These are phyloP conservation scores for Poecile montanus DNA, from an alignment of 2,797 vertebrate genomes.

Conservation along the genomic window DNA sequence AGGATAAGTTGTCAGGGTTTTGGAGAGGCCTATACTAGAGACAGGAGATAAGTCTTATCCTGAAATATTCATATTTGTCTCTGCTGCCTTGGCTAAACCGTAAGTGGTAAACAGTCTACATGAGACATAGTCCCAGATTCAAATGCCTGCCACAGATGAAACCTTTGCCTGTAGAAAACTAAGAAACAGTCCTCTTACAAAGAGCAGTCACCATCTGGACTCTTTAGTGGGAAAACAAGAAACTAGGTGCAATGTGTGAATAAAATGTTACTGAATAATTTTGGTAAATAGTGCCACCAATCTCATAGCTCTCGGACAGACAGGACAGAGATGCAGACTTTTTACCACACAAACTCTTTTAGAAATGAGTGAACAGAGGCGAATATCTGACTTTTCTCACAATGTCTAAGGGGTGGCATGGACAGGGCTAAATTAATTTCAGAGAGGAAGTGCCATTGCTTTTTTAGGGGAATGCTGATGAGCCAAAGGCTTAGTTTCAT, in stretches of 20 bases:
- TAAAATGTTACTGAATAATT: background rate
- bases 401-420: background rate
- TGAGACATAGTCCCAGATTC: background rate
- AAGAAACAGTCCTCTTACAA: background rate
- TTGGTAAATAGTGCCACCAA: background rate
- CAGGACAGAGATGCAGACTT: background rate
- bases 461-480: conserved; percentile 10
- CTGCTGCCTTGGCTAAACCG: background rate
- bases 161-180: background rate
- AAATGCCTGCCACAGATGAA: background rate
- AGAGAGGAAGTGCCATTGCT: background rate
- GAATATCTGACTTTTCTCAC: background rate
- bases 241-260: background rate
- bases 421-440: conserved; percentile 24
- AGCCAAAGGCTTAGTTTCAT: conserved; percentile 38
- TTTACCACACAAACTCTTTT: background rate
- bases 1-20: background rate
- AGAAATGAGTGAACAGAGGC: background rate
- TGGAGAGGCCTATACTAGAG: background rate
- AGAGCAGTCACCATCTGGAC: background rate
- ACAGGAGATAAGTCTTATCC: background rate
- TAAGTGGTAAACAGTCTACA: background rate
- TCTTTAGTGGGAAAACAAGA: background rate
- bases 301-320: background rate
- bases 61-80: background rate